These are phyloP conservation scores for Tenebrio molitor DNA, from an alignment of 1,140 invertebrate species.

Conservation along the genomic window DNA sequence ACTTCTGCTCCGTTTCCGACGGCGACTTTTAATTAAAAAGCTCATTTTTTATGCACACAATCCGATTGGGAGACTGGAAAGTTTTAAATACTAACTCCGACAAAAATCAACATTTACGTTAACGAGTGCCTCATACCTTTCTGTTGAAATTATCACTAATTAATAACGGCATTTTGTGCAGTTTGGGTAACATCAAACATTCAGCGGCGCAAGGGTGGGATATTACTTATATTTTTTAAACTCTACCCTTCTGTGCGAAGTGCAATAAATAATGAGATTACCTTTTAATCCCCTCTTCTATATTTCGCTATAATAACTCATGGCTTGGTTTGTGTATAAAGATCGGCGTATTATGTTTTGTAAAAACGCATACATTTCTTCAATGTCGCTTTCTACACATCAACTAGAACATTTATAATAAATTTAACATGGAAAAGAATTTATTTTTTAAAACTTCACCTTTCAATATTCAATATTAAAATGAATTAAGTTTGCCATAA, in stretches of 20 bases:
- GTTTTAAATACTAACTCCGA: constrained; percentile 6
- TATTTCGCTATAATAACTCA: constrained; percentile 19
- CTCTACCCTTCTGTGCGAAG: not conserved
- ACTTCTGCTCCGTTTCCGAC: not conserved
- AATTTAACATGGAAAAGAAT: too few relatives aligned
- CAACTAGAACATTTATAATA: too few relatives aligned
- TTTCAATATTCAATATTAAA: too few relatives aligned
- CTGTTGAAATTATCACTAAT: constrained; percentile 28
- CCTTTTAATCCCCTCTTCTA: constrained; percentile 8
- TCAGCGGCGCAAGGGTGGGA: constrained; percentile 12
- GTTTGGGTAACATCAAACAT: constrained; percentile 25
- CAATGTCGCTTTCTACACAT: too few relatives aligned
- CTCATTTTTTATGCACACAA: constrained; percentile 10
- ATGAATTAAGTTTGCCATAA: too few relatives aligned
- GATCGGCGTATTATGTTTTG: too few relatives aligned
- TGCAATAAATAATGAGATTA: constrained; percentile 20
- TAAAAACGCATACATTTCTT: too few relatives aligned
- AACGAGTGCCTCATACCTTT: not conserved
- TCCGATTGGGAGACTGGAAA: constrained; percentile 5
- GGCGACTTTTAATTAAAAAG: constrained; percentile 19
- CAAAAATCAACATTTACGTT: constrained; percentile 30
- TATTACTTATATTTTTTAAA: constrained; percentile 18
- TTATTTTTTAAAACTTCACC: too few relatives aligned
- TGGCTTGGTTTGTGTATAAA: too few relatives aligned
- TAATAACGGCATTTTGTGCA: constrained; percentile 32